These are phyloP conservation scores for Eolophus roseicapilla DNA, from an alignment of 2,113 vertebrate species.

Conservation along the genomic window DNA sequence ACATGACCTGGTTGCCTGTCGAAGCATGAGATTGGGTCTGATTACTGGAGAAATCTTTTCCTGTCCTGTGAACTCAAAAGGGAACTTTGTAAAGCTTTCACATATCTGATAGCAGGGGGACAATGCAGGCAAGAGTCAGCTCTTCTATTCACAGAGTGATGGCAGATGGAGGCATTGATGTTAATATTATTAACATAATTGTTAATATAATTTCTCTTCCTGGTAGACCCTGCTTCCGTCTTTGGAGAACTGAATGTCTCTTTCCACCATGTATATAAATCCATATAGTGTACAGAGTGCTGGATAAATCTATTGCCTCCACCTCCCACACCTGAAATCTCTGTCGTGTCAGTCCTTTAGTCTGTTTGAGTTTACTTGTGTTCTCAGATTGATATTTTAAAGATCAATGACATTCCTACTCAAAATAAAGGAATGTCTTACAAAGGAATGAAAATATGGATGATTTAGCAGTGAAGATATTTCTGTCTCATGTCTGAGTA, in stretches of 20 bases:
- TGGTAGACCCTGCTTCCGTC: neutral
- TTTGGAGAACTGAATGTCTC: neutral
- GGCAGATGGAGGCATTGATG: neutral
- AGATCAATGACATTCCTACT: conserved; percentile 37
- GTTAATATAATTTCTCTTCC: neutral
- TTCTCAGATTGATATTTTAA: conserved; percentile 31
- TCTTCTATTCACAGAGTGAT: neutral
- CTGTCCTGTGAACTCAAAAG: neutral
- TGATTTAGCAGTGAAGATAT: conserved; percentile 19
- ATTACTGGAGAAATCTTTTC: neutral
- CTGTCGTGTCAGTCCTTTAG: neutral
- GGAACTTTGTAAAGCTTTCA: neutral
- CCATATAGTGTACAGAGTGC: neutral
- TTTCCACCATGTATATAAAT: neutral
- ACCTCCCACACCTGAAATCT: neutral
- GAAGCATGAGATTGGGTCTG: neutral
- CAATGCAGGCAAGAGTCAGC: neutral
- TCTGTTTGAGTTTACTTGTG: conserved; percentile 50
- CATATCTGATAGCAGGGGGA: neutral
- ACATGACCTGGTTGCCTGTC: neutral
- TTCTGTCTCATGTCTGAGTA: neutral
- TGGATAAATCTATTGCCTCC: neutral
- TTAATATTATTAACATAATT: neutral
- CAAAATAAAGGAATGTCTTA: conserved; percentile 42
- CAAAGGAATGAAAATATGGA: conserved; percentile 24